phyloP scores from a whole-genome alignment of 2,113 vertebrate genomes.

The Pongo abelii region DNA sequence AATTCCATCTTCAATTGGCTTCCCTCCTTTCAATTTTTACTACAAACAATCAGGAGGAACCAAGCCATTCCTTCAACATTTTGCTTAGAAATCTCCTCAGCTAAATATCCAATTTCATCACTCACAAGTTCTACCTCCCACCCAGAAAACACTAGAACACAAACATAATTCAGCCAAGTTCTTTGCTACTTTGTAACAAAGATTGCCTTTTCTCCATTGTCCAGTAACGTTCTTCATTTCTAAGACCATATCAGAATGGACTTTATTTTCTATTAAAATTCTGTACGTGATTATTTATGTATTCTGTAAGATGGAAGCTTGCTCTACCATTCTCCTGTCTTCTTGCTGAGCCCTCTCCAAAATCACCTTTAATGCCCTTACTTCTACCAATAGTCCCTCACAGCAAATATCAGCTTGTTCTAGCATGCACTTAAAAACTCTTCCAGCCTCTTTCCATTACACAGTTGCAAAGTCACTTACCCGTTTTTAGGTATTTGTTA shows the following conservation, averaged over 20 bases:
- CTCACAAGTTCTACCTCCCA: not conserved
- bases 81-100: not conserved
- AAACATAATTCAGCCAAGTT: not conserved
- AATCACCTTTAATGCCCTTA: not conserved
- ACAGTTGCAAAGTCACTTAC: not conserved
- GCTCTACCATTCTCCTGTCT: not conserved
- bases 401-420: not conserved
- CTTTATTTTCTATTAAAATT: not conserved
- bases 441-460: not conserved
- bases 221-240: not conserved
- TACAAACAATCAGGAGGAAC: not conserved
- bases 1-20: not conserved
- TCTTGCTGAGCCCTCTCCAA: not conserved
- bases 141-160: not conserved
- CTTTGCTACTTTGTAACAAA: not conserved
- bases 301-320: not conserved
- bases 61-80: not conserved
- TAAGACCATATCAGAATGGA: not conserved
- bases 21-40: not conserved
- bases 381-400: not conserved
- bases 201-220: not conserved
- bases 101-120: not conserved
- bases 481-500: not conserved
- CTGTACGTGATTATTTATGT: not conserved
- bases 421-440: not conserved